Percentiles rank a stretch among this genome's conserved stretches.
These are phyloP conservation scores for Anarsia innoxiella DNA, from an alignment of 2,888 invertebrate species.

Conservation along the genomic window DNA sequence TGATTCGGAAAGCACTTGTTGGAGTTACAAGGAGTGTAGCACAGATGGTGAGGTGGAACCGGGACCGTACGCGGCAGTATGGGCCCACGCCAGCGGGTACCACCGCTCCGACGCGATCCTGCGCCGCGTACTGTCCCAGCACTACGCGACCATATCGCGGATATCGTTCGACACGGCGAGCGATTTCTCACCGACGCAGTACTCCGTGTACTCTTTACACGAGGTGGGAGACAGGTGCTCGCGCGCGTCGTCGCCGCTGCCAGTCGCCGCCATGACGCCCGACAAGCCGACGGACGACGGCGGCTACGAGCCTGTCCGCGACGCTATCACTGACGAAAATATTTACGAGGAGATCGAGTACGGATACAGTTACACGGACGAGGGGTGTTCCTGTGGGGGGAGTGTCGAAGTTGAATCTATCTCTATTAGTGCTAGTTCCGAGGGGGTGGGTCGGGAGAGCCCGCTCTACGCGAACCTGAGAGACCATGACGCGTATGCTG, in stretches of 20 bases:
- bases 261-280: slow-evolving; percentile 64
- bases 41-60: slow-evolving; percentile 37
- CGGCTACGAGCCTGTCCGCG: slow-evolving; percentile 65
- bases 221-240: slow-evolving; percentile 68
- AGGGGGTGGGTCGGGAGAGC: slow-evolving; percentile 57
- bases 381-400: slow-evolving; percentile 63
- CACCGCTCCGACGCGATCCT: slow-evolving; percentile 62
- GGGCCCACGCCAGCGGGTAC: slow-evolving; percentile 65
- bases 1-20: slow-evolving; percentile 63
- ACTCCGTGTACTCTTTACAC: slow-evolving; percentile 54
- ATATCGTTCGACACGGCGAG: slow-evolving; percentile 57
- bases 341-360: slow-evolving; percentile 69
- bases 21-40: slow-evolving; percentile 66
- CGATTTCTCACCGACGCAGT: slow-evolving; percentile 50
- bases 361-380: slow-evolving; percentile 57
- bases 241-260: slow-evolving; percentile 17
- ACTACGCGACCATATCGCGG: slow-evolving; percentile 54
- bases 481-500: slow-evolving; percentile 65
- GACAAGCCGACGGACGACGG: slow-evolving; percentile 61
- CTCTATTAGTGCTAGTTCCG: slow-evolving; percentile 63
- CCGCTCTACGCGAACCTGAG: slow-evolving; percentile 64
- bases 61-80: slow-evolving; percentile 54
- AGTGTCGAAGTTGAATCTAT: slow-evolving; percentile 67
- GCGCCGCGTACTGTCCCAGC: slow-evolving; percentile 44
- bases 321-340: slow-evolving; percentile 61